These are phyloP conservation scores for Aplochiton taeniatus DNA, from an alignment of 2,797 vertebrate genomes.

Conservation along the genomic window DNA sequence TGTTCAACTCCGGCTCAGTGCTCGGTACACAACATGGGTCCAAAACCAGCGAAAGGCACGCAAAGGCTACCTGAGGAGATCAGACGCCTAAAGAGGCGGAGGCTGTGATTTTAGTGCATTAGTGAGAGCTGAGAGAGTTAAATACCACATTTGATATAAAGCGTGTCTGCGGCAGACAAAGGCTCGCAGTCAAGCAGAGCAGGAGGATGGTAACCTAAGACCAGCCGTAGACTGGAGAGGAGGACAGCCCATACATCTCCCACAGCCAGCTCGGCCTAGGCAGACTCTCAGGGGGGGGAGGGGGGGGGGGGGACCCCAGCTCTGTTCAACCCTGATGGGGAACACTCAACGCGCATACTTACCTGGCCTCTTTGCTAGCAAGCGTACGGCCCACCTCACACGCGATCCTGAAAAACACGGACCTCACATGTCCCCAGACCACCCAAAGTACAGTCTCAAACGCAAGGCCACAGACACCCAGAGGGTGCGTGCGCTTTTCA, in stretches of 20 bases:
- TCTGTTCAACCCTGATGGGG: conserved; percentile 32
- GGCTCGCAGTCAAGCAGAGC: conserved; percentile 53
- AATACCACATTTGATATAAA: conserved; percentile 63
- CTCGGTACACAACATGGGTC: not conserved
- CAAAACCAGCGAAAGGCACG: not conserved
- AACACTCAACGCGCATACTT: not conserved
- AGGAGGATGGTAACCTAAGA: conserved; percentile 55
- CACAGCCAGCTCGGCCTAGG: not conserved
- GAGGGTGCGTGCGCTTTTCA: no score
- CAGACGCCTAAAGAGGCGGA: not conserved
- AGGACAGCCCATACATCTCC: no score
- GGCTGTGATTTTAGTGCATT: conserved; percentile 47
- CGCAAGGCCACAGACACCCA: no score
- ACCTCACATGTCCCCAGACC: no score
- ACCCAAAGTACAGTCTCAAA: no score
- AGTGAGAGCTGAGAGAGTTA: conserved; percentile 53
- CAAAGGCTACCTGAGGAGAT: conserved; percentile 22
- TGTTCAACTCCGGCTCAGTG: conserved; percentile 1
- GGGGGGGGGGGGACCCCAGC: conserved; percentile 38
- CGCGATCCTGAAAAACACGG: no score
- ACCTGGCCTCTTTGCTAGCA: no score
- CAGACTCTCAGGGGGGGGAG: conserved; percentile 39
- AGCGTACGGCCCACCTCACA: no score
- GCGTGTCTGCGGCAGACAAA: conserved; percentile 61
- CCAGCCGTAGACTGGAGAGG: conserved; percentile 17